phyloP scores from a whole-genome alignment of 1,140 invertebrate species.

The Pectinophora gossypiella region DNA sequence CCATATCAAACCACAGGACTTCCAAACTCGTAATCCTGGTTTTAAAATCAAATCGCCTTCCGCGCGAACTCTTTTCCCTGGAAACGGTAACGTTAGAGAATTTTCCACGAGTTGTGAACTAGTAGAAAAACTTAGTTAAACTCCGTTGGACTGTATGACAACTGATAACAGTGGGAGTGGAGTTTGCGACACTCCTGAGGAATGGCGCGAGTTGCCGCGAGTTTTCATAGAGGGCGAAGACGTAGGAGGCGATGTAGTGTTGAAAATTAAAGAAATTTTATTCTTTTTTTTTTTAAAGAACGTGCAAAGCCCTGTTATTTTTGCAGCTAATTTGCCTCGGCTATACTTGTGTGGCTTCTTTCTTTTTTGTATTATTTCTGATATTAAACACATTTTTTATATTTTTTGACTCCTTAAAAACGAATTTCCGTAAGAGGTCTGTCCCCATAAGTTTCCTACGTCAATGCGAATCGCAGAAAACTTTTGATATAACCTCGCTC shows the following conservation, averaged over 20 bases:
- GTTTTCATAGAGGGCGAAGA: slow-evolving; percentile 6
- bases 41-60: slow-evolving; percentile 1
- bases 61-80: background rate
- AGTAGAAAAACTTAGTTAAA: slow-evolving; percentile 45
- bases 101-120: slow-evolving; percentile 20
- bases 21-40: background rate
- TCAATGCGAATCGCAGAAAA: slow-evolving; percentile 1
- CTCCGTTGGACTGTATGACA: slow-evolving; percentile 48
- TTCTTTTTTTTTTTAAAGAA: too few species aligned
- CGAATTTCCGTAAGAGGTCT: too few species aligned
- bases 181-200: slow-evolving; percentile 38
- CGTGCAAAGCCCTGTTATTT: too few species aligned
- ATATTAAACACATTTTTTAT: too few species aligned
- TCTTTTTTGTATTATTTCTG: too few species aligned
- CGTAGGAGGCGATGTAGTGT: too few species aligned
- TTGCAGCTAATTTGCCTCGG: too few species aligned
- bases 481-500: slow-evolving; percentile 13
- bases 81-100: slow-evolving; percentile 11
- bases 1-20: background rate
- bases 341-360: too few species aligned
- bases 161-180: slow-evolving; percentile 38
- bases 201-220: slow-evolving; percentile 9
- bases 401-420: too few species aligned
- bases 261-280: too few species aligned
- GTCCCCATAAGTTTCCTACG: too few species aligned